A percentile compares a stretch with the other conserved stretches of the same genome.
phyloP scores from a whole-genome alignment of 2,888 invertebrate genomes.

The Ceriagrion tenellum region DNA sequence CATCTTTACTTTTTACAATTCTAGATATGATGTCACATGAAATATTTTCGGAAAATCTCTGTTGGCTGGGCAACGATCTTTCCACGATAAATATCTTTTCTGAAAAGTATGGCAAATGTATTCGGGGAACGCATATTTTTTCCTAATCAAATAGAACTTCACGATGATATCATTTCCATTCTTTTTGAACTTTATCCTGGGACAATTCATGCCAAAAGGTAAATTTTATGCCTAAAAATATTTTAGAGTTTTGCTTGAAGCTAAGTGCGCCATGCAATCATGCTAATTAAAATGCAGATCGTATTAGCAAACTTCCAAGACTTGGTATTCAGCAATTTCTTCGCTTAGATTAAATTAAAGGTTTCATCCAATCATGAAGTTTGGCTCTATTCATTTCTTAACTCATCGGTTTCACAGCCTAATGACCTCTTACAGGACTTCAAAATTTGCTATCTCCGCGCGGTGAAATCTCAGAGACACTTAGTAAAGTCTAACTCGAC shows the following conservation, averaged over 20 bases:
- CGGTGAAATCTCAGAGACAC: not conserved
- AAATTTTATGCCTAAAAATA: not conserved
- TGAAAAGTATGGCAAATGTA: not conserved
- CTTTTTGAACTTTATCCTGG: not conserved
- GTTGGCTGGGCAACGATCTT: not conserved
- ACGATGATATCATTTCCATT: not conserved
- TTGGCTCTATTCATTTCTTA: not conserved
- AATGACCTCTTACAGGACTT: conserved; percentile 8
- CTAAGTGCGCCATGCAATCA: conserved; percentile 22
- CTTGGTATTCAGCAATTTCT: not conserved
- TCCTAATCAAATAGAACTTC: not conserved
- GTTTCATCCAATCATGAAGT: conserved; percentile 16
- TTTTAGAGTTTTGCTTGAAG: not conserved
- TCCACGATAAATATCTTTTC: not conserved
- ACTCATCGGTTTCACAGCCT: conserved; percentile 8
- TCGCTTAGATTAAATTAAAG: conserved; percentile 11
- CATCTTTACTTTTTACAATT: too few species aligned
- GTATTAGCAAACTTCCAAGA: not conserved
- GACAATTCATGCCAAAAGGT: not conserved
- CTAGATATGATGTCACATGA: too few species aligned
- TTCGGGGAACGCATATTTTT: not conserved
- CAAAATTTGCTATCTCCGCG: not conserved
- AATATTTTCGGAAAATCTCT: not conserved
- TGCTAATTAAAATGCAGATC: conserved; percentile 22
- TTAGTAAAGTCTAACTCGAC: not conserved